phyloP scores from a whole-genome alignment of 1,140 invertebrate species.

The Drosophila lowei region DNA sequence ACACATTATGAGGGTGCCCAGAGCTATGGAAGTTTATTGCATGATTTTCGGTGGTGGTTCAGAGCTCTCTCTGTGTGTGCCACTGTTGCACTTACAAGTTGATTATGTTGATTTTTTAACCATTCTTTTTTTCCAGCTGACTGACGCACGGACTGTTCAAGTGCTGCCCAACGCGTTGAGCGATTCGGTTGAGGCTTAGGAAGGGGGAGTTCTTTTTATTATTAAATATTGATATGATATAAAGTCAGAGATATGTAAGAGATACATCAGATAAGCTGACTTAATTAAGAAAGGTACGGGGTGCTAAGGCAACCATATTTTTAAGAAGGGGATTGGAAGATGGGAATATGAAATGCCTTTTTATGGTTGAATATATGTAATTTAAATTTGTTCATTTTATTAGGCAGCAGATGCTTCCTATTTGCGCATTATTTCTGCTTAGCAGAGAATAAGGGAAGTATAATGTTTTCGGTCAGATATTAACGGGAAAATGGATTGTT shows the following conservation, averaged over 20 bases:
- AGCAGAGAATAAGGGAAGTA: too few relatives aligned
- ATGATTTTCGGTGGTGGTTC: slow-evolving; percentile 22
- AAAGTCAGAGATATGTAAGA: slow-evolving; percentile 31
- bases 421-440: too few relatives aligned
- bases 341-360: background rate
- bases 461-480: too few relatives aligned
- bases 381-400: too few relatives aligned
- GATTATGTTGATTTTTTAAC: slow-evolving; percentile 59
- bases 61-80: slow-evolving; percentile 23
- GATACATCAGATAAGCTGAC: slow-evolving; percentile 48
- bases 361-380: background rate
- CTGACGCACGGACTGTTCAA: slow-evolving; percentile 29
- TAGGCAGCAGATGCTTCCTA: too few relatives aligned
- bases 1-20: slow-evolving; percentile 67
- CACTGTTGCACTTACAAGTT: slow-evolving; percentile 60
- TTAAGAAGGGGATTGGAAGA: background rate
- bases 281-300: slow-evolving; percentile 28
- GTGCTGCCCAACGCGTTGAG: slow-evolving; percentile 39
- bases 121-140: slow-evolving; percentile 28
- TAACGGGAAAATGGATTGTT: too few relatives aligned
- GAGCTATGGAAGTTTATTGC: slow-evolving; percentile 15
- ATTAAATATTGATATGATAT: slow-evolving; percentile 57
- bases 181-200: slow-evolving; percentile 17
- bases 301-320: background rate
- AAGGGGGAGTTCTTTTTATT: slow-evolving; percentile 32